These are phyloP conservation scores for Nanger granti DNA, from an alignment of 2,113 vertebrate genomes.

Conservation along the genomic window DNA sequence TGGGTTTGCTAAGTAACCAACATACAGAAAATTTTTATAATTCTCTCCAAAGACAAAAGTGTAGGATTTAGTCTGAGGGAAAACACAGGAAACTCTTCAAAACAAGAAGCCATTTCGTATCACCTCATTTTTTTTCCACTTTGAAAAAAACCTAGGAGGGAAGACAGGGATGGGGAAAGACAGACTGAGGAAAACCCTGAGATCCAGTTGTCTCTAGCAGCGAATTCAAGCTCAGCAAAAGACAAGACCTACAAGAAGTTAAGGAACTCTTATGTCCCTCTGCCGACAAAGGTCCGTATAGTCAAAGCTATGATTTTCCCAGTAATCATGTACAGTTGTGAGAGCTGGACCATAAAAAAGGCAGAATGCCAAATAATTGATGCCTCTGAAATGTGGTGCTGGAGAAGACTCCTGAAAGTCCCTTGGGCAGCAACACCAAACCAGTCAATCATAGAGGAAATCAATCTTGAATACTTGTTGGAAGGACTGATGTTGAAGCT, in stretches of 20 bases:
- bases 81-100: background rate
- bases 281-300: fast-evolving
- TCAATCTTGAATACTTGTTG: background rate
- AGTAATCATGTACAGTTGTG: background rate
- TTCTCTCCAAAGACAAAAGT: background rate
- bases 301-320: background rate
- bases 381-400: background rate
- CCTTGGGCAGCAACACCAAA: background rate
- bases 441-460: background rate
- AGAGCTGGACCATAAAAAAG: background rate
- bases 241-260: background rate
- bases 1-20: background rate
- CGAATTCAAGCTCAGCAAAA: background rate
- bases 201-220: background rate
- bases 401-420: background rate
- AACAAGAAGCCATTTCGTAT: background rate
- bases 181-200: background rate
- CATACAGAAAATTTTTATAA: background rate
- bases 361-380: background rate
- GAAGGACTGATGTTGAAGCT: background rate
- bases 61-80: background rate
- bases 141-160: background rate
- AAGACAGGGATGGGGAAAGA: background rate
- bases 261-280: background rate
- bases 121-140: background rate